phyloP scores from a whole-genome alignment of 2,888 invertebrate genomes.

The Apodemia duryi region DNA sequence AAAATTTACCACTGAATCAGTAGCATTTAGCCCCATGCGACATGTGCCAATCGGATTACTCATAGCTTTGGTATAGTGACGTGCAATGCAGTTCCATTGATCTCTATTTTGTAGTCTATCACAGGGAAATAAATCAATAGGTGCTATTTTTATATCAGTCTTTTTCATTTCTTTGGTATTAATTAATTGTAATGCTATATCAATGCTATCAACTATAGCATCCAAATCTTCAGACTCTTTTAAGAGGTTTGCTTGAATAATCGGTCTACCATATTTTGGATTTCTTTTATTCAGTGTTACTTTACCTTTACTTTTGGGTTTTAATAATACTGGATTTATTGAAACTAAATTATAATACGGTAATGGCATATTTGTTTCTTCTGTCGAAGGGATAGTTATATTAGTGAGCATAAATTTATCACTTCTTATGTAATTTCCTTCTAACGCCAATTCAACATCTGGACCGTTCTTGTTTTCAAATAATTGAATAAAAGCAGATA shows the following conservation, averaged over 20 bases:
- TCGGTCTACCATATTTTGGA: slow-evolving; percentile 67
- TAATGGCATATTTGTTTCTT: slow-evolving; percentile 62
- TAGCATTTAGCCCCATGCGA: slow-evolving; percentile 64
- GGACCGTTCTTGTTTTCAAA: slow-evolving; percentile 67
- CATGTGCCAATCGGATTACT: slow-evolving; percentile 70
- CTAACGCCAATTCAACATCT: slow-evolving; percentile 62
- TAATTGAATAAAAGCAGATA: slow-evolving; percentile 67
- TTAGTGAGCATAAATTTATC: slow-evolving; percentile 72
- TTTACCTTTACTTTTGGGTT: slow-evolving; percentile 68
- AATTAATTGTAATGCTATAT: slow-evolving; percentile 66
- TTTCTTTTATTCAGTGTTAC: slow-evolving; percentile 65
- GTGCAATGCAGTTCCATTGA: slow-evolving; percentile 71
- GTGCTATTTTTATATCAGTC: slow-evolving; percentile 64
- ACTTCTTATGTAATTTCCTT: slow-evolving; percentile 68
- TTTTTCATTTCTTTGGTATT: slow-evolving; percentile 68
- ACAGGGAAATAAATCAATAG: slow-evolving; percentile 67
- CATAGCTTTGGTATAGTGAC: slow-evolving; percentile 70
- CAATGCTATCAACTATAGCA: slow-evolving; percentile 66
- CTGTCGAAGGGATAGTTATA: slow-evolving; percentile 58
- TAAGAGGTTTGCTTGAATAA: slow-evolving; percentile 67
- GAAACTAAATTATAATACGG: slow-evolving; percentile 69
- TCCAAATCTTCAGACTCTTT: slow-evolving; percentile 69
- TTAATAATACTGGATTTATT: slow-evolving; percentile 59
- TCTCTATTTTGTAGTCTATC: slow-evolving; percentile 64
- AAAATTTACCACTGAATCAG: slow-evolving; percentile 63